Conservation (phyloP, 2,888 invertebrate species). For the Parnassius smintheus region DNA sequence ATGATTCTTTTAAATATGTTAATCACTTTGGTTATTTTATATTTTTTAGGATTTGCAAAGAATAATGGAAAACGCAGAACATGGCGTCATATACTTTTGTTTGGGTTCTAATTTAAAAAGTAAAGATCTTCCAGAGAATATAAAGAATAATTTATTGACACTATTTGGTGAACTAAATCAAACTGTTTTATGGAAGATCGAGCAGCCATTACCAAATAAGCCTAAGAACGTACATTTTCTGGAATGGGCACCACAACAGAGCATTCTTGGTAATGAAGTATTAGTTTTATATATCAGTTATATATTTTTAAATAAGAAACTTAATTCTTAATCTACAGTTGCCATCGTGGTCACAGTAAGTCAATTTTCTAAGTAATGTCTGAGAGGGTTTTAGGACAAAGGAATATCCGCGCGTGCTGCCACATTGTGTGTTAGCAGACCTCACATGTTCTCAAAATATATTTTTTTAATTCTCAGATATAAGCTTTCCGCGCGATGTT, state of each 20-base stretch:
- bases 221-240: conserved; percentile 64
- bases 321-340: no score
- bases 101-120: conserved; percentile 58
- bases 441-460: no score
- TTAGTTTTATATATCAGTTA: not conserved
- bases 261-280: conserved; percentile 40
- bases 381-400: no score
- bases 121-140: conserved; percentile 42
- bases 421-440: no score
- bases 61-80: conserved; percentile 48
- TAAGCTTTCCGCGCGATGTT: no score
- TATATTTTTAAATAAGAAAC: no score
- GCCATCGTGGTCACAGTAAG: no score
- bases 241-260: conserved; percentile 64
- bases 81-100: conserved; percentile 63
- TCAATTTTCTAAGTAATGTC: no score
- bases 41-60: conserved; percentile 44
- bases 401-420: no score
- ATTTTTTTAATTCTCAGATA: no score
- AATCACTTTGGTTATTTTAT: no score
- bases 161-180: conserved; percentile 56
- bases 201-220: conserved; percentile 43
- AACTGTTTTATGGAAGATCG: conserved; percentile 64
- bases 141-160: conserved; percentile 42
- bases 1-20: no score